A percentile compares a stretch with the other conserved stretches of the same genome.
Conservation (phyloP, 1,140 invertebrate genomes). For the Atopsyche davidsoni region DNA sequence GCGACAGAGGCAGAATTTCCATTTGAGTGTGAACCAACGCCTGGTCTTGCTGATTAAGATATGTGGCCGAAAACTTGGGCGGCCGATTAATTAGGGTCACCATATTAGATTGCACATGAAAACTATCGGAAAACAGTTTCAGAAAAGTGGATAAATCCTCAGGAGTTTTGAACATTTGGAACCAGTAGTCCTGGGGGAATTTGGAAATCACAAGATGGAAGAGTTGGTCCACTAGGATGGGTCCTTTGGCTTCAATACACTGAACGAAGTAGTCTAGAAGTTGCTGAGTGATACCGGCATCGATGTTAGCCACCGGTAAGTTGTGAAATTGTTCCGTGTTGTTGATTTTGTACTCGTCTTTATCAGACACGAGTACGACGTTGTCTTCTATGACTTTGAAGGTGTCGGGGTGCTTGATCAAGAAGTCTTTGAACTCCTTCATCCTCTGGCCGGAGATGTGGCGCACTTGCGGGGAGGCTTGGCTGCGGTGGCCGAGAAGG, state of each 20-base stretch:
- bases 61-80: conserved; percentile 58
- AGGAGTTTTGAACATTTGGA: conserved; percentile 77
- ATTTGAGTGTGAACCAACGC: not conserved
- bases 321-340: conserved; percentile 57
- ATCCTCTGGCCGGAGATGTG: conserved; percentile 92
- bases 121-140: conserved; percentile 83
- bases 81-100: conserved; percentile 71
- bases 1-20: conserved; percentile 32
- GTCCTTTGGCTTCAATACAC: conserved; percentile 70
- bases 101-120: conserved; percentile 83
- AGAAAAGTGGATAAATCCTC: conserved; percentile 82
- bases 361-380: conserved; percentile 55
- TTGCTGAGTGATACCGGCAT: conserved; percentile 69
- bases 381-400: conserved; percentile 88
- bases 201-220: conserved; percentile 74
- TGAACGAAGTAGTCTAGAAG: conserved; percentile 73
- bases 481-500: conserved; percentile 84
- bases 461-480: conserved; percentile 90
- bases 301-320: conserved; percentile 69
- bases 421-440: conserved; percentile 89
- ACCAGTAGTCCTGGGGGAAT: conserved; percentile 71
- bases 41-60: conserved; percentile 45
- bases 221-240: conserved; percentile 77
- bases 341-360: conserved; percentile 50
- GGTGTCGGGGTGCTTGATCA: conserved; percentile 75